Evolutionary conservation across 2,888 invertebrate genomes (phyloP).

Genomic region (Eilema depressum): DNA sequence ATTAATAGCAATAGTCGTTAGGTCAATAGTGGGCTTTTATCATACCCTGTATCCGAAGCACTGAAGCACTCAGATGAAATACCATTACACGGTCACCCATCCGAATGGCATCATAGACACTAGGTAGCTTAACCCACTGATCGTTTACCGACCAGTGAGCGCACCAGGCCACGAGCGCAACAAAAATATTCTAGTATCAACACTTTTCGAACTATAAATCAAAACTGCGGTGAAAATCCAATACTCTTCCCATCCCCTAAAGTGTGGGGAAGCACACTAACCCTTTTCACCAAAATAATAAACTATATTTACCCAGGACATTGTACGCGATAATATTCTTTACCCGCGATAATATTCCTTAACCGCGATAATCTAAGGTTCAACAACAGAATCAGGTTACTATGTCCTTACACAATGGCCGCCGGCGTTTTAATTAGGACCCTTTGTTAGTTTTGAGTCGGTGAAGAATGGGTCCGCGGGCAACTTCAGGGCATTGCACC

Average conservation of each 20-base stretch:
- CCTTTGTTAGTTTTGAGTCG: constrained; percentile 1
- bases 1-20: too few relatives aligned
- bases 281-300: neutral
- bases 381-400: constrained; percentile 17
- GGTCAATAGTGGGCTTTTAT: too few relatives aligned
- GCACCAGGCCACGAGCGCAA: too few relatives aligned
- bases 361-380: neutral
- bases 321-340: constrained; percentile 5
- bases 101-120: too few relatives aligned
- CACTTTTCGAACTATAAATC: neutral
- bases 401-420: neutral
- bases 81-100: too few relatives aligned
- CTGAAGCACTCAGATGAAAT: too few relatives aligned
- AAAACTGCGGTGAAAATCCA: neutral
- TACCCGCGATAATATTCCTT: neutral
- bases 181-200: too few relatives aligned
- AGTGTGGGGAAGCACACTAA: too few relatives aligned
- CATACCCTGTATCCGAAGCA: too few relatives aligned
- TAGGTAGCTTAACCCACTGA: too few relatives aligned
- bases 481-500: constrained; percentile 8
- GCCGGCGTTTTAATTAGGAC: constrained; percentile 15
- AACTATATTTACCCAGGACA: neutral
- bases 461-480: constrained; percentile 5
- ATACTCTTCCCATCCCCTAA: neutral
- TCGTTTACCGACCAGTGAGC: too few relatives aligned